phyloP scores from a whole-genome alignment of 2,888 invertebrate genomes.

The Agapostemon virescens region DNA sequence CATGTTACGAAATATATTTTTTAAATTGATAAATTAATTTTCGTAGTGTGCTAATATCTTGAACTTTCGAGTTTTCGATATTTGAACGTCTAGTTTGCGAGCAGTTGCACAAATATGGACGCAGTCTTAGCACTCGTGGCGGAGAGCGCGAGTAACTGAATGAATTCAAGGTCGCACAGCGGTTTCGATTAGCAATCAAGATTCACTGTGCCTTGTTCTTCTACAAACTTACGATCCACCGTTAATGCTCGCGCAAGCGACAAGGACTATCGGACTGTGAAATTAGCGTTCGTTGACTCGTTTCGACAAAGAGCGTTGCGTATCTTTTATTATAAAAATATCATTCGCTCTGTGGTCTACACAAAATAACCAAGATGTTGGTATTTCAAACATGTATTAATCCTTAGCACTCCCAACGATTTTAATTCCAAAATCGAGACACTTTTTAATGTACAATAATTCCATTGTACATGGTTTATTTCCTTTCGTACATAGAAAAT shows the following conservation, averaged over 20 bases:
- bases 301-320: background rate
- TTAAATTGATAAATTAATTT: no score
- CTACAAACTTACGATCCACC: constrained; percentile 33
- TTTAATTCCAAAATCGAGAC: no score
- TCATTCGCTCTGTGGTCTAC: background rate
- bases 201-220: constrained; percentile 37
- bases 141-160: constrained; percentile 32
- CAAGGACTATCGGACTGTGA: background rate
- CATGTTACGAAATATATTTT: no score
- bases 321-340: background rate
- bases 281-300: background rate
- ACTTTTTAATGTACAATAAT: no score
- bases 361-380: background rate
- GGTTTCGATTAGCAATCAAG: constrained; percentile 44
- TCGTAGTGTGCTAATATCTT: no score
- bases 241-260: background rate
- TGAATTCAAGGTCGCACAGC: constrained; percentile 50
- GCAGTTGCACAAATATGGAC: background rate
- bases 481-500: no score
- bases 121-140: constrained; percentile 12
- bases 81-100: no score
- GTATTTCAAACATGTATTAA: background rate
- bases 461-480: no score
- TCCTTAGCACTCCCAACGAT: no score
- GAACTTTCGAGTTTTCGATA: no score